Evolutionary conservation across 2,797 vertebrate species (phyloP).

Genomic region (Lepilemur septentrionalis): DNA sequence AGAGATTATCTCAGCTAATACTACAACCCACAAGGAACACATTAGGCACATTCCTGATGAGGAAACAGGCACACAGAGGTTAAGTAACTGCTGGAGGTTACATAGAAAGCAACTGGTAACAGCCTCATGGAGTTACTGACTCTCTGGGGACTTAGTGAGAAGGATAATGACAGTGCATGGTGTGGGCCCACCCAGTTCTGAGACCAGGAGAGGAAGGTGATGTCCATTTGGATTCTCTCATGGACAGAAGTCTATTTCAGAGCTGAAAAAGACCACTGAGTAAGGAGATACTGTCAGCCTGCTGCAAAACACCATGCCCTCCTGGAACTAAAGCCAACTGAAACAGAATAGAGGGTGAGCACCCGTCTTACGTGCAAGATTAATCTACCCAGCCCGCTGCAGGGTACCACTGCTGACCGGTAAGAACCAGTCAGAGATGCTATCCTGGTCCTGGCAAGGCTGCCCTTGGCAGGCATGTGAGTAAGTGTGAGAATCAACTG

Average conservation of each 20-base stretch:
- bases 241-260: not conserved
- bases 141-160: not conserved
- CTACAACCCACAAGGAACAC: not conserved
- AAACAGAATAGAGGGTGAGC: not conserved
- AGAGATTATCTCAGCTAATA: not conserved
- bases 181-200: not conserved
- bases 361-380: not conserved
- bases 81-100: not conserved
- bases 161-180: fast-evolving
- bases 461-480: conserved; percentile 27
- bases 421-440: conserved; percentile 73
- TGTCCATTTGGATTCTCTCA: not conserved
- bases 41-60: not conserved
- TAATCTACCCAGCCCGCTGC: conserved; percentile 64
- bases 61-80: not conserved
- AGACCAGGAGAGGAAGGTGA: not conserved
- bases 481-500: conserved; percentile 60
- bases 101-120: not conserved
- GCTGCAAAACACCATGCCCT: not conserved
- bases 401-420: conserved; percentile 65
- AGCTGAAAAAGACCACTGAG: not conserved
- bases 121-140: not conserved
- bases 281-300: not conserved
- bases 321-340: not conserved
- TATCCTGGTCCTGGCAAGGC: conserved; percentile 69